Evolutionary conservation across 2,113 vertebrate genomes (phyloP).

Genomic region (Plecotus auritus): DNA sequence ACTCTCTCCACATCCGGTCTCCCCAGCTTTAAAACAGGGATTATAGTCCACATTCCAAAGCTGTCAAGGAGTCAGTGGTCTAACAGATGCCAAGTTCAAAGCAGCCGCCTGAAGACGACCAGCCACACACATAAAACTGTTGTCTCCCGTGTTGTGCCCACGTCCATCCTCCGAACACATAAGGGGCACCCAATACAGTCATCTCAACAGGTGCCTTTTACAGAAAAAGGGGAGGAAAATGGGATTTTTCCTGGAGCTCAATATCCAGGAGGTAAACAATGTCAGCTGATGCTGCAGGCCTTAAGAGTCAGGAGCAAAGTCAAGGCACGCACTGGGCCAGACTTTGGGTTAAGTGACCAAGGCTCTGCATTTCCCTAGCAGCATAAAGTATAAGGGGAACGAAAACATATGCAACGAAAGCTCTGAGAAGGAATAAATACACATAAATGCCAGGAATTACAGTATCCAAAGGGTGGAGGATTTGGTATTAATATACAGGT

Average conservation of each 20-base stretch:
- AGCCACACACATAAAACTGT: neutral
- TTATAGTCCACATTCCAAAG: neutral
- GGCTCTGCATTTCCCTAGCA: neutral
- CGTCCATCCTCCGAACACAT: neutral
- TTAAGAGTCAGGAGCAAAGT: neutral
- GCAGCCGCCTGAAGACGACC: neutral
- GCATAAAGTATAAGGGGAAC: neutral
- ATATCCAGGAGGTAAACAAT: neutral
- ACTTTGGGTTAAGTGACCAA: neutral
- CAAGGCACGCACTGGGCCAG: neutral
- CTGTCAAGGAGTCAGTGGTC: neutral
- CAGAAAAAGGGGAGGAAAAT: neutral
- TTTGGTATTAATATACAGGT: neutral
- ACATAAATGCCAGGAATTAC: neutral
- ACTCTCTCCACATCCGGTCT: neutral
- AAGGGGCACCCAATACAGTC: neutral
- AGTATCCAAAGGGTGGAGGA: neutral
- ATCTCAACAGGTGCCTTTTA: neutral
- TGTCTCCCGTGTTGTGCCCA: neutral
- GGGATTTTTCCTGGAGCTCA: neutral
- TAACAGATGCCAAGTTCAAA: neutral
- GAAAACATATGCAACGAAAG: neutral
- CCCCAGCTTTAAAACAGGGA: neutral
- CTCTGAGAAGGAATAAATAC: neutral
- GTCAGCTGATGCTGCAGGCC: neutral